A percentile compares a stretch with the other conserved stretches of the same genome.
Conservation (phyloP, 2,113 vertebrate species). For the Ceuthmochares aereus region DNA sequence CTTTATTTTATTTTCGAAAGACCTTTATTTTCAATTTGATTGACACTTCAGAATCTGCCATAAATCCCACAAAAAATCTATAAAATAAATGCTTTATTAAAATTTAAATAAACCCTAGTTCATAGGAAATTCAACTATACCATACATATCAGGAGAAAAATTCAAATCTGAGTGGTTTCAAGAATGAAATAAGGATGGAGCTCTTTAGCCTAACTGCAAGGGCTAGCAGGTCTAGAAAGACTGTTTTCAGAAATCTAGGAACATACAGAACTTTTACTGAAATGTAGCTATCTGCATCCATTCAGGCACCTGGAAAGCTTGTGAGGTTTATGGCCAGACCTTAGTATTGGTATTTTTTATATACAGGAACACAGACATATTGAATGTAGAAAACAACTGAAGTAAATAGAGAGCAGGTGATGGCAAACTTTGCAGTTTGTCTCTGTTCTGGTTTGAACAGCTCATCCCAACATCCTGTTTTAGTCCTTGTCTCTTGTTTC, state of each 20-base stretch:
- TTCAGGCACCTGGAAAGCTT: not conserved
- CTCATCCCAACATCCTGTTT: not conserved
- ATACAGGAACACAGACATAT: not conserved
- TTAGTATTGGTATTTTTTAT: not conserved
- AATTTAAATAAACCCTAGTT: conserved; percentile 1
- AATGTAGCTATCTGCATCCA: not conserved
- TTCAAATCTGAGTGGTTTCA: not conserved
- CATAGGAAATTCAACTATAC: not conserved
- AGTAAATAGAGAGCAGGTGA: not conserved
- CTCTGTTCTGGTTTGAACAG: not conserved
- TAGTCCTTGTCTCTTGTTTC: not conserved
- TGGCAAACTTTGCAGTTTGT: not conserved
- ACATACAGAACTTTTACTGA: not conserved
- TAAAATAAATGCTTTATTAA: conserved; percentile 52
- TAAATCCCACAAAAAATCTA: conserved; percentile 9
- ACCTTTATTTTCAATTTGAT: conserved; percentile 48
- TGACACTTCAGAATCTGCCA: conserved; percentile 33
- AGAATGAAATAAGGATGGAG: not conserved
- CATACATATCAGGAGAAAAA: not conserved
- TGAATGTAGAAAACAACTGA: not conserved
- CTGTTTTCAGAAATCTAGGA: not conserved
- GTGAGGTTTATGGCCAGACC: not conserved
- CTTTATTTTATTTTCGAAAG: conserved; percentile 51
- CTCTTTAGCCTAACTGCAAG: not conserved
- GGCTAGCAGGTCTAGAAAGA: not conserved